Evolutionary conservation across 1,140 invertebrate species (phyloP).

Genomic region (Catajapyx aquilonaris): DNA sequence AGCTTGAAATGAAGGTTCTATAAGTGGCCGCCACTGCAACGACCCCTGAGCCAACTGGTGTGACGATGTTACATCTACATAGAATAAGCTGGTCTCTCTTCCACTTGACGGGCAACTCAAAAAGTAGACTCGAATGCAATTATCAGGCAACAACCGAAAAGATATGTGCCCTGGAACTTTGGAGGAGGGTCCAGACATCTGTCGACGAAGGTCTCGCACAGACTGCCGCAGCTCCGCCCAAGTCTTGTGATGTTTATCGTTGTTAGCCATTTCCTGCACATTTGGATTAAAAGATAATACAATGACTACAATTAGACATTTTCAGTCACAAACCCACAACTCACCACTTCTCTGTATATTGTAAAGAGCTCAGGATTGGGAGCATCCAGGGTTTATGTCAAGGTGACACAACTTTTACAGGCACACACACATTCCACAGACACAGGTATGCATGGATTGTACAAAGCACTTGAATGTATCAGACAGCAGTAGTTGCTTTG

Average conservation of each 20-base stretch:
- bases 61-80: constrained; percentile 46
- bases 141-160: constrained; percentile 44
- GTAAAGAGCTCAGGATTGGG: no score
- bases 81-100: constrained; percentile 72
- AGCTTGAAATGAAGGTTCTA: constrained; percentile 45
- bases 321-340: no score
- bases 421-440: no score
- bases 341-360: no score
- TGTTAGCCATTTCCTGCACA: no score
- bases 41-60: constrained; percentile 4
- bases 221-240: constrained; percentile 62
- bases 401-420: no score
- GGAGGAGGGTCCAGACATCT: constrained; percentile 47
- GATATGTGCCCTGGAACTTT: constrained; percentile 52
- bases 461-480: no score
- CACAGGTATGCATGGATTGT: no score
- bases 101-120: constrained; percentile 60
- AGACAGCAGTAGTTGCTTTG: no score
- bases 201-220: constrained; percentile 58
- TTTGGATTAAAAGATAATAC: no score
- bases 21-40: constrained; percentile 43
- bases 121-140: constrained; percentile 71
- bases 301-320: no score
- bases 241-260: constrained; percentile 21
- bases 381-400: no score